Evolutionary conservation across 1,140 invertebrate genomes (phyloP).

Genomic region (Eulimnadia texana): DNA sequence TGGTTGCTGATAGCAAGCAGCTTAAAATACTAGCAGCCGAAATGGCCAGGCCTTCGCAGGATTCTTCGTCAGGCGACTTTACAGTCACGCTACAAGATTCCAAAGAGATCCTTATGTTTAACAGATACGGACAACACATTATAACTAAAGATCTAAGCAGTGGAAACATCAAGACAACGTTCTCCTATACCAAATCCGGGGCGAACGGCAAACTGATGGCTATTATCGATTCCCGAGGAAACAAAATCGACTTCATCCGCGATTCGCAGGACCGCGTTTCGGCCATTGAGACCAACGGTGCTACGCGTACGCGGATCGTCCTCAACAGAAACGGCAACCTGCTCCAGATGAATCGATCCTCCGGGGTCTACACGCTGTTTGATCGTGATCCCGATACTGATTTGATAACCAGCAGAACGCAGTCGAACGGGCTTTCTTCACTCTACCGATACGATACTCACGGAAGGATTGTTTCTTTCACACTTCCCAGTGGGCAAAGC

Average conservation of each 20-base stretch:
- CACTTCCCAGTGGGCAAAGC: constrained; percentile 77
- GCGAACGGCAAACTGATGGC: constrained; percentile 52
- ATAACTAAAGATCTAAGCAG: constrained; percentile 84
- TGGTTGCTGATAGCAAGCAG: constrained; percentile 57
- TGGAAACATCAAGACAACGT: constrained; percentile 80
- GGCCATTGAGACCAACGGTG: constrained; percentile 10
- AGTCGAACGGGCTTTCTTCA: constrained; percentile 40
- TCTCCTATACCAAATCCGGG: constrained; percentile 91
- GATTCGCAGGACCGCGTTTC: constrained; percentile 12
- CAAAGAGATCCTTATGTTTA: constrained; percentile 86
- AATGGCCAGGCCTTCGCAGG: constrained; percentile 74
- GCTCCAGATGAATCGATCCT: constrained; percentile 5
- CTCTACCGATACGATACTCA: constrained; percentile 79
- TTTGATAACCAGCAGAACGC: constrained; percentile 56
- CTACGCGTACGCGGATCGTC: constrained; percentile 3
- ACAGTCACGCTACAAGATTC: constrained; percentile 79
- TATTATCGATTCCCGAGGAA: constrained; percentile 5
- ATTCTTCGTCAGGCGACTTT: constrained; percentile 74
- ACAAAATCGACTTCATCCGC: constrained; percentile 11
- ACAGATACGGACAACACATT: constrained; percentile 85
- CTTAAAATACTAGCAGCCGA: constrained; percentile 76
- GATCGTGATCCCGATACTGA: constrained; percentile 71
- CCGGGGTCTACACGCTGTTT: constrained; percentile 26
- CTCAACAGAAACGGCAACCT: constrained; percentile 8
- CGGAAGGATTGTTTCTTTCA: constrained; percentile 64